phyloP scores from a whole-genome alignment of 1,140 invertebrate genomes.

The Leptinotarsa defecta region DNA sequence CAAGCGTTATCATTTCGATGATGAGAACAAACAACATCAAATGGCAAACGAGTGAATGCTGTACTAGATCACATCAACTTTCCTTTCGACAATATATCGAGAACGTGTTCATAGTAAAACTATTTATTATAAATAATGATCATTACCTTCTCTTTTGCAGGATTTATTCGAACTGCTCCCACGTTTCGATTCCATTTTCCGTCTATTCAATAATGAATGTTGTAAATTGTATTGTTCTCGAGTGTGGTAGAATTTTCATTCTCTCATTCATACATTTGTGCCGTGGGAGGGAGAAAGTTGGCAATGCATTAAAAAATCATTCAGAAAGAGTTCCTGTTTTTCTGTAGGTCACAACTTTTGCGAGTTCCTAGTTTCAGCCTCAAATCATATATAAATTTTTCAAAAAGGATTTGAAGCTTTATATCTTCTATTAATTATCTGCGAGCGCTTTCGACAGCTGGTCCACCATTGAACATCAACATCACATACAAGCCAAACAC shows the following conservation, averaged over 20 bases:
- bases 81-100: slow-evolving; percentile 2
- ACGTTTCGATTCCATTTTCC: background rate
- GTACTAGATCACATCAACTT: slow-evolving; percentile 1
- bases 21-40: background rate
- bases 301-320: no score
- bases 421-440: no score
- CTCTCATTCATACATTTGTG: background rate
- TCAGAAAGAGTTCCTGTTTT: no score
- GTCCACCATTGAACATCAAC: no score
- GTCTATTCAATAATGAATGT: background rate
- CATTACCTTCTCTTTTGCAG: slow-evolving; percentile 6
- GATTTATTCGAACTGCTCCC: background rate
- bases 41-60: background rate
- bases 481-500: no score
- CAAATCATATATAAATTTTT: no score
- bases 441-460: no score
- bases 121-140: background rate
- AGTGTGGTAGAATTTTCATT: background rate
- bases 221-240: slow-evolving; percentile 2
- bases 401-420: no score
- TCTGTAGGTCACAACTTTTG: no score
- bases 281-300: background rate
- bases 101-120: background rate
- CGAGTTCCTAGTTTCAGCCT: no score
- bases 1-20: background rate